These are phyloP conservation scores for Drosophila leonis DNA, from an alignment of 2,888 invertebrate genomes.

Conservation along the genomic window DNA sequence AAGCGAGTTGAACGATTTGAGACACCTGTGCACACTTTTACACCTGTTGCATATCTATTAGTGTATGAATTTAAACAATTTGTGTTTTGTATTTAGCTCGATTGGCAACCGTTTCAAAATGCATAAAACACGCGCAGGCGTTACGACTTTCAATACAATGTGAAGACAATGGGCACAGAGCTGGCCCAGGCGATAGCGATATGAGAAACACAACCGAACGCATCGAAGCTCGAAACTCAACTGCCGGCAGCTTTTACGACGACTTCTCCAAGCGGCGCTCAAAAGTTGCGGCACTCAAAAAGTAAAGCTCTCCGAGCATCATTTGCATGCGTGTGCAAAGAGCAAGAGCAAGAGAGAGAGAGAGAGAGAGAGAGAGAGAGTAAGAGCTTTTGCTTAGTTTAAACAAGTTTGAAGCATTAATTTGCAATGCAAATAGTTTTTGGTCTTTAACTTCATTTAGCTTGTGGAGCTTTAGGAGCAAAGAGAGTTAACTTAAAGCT, in stretches of 20 bases:
- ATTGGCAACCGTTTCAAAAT: constrained; percentile 17
- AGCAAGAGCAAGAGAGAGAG: neutral
- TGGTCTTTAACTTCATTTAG: neutral
- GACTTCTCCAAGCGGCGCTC: constrained; percentile 36
- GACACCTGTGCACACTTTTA: constrained; percentile 24
- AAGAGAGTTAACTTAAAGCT: constrained; percentile 4
- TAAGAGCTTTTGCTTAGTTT: neutral
- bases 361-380: neutral
- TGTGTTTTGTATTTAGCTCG: neutral
- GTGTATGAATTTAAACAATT: constrained; percentile 1
- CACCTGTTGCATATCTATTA: constrained; percentile 30
- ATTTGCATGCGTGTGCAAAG: constrained; percentile 35
- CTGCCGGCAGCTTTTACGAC: constrained; percentile 47
- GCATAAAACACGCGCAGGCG: constrained; percentile 63
- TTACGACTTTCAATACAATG: constrained; percentile 48
- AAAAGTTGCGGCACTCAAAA: constrained; percentile 41
- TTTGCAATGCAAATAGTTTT: constrained; percentile 28
- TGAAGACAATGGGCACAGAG: constrained; percentile 7
- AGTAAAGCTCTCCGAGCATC: constrained; percentile 22
- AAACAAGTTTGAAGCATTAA: constrained; percentile 9
- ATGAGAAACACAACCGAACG: constrained; percentile 73
- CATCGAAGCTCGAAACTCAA: constrained; percentile 79
- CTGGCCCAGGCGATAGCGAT: constrained; percentile 38
- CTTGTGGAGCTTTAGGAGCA: constrained; percentile 1
- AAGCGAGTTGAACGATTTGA: constrained; percentile 9